Percentiles rank a stretch among this genome's conserved stretches.
These are phyloP conservation scores for Morphnarchus princeps DNA, from an alignment of 2,113 vertebrate genomes.

Conservation along the genomic window DNA sequence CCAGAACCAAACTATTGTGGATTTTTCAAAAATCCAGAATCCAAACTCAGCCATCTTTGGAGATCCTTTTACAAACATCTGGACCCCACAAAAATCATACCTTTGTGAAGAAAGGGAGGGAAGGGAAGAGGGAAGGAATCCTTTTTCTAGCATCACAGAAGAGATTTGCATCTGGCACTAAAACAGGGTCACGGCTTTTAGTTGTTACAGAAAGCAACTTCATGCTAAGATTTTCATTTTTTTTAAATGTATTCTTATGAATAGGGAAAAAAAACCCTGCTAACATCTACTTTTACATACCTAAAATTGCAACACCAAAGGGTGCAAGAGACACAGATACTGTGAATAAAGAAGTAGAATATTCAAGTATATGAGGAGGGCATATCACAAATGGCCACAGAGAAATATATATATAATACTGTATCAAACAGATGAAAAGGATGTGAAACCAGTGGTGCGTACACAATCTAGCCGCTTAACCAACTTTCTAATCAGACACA, in stretches of 20 bases:
- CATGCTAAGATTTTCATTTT: conserved; percentile 84
- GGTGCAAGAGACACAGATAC: conserved; percentile 85
- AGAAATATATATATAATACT: conserved; percentile 90
- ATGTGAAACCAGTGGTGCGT: conserved; percentile 73
- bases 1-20: conserved; percentile 12
- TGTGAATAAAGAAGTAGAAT: conserved; percentile 91
- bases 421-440: conserved; percentile 87
- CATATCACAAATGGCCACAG: conserved; percentile 90
- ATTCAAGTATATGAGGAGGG: conserved; percentile 87
- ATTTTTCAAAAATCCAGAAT: conserved; percentile 50
- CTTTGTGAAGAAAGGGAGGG: conserved; percentile 55
- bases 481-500: conserved; percentile 73
- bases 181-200: conserved; percentile 80
- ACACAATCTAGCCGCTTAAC: conserved; percentile 84
- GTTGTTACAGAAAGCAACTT: conserved; percentile 82
- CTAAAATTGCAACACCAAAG: conserved; percentile 91
- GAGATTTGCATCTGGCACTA: conserved; percentile 80
- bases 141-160: conserved; percentile 77
- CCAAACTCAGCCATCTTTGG: conserved; percentile 62
- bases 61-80: conserved; percentile 58
- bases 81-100: conserved; percentile 62
- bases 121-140: conserved; percentile 55
- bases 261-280: conserved; percentile 87
- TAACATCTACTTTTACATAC: conserved; percentile 99
- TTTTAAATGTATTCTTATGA: conserved; percentile 82